These are phyloP conservation scores for Lepisosteus oculatus DNA, from an alignment of 2,113 vertebrate species.

Conservation along the genomic window DNA sequence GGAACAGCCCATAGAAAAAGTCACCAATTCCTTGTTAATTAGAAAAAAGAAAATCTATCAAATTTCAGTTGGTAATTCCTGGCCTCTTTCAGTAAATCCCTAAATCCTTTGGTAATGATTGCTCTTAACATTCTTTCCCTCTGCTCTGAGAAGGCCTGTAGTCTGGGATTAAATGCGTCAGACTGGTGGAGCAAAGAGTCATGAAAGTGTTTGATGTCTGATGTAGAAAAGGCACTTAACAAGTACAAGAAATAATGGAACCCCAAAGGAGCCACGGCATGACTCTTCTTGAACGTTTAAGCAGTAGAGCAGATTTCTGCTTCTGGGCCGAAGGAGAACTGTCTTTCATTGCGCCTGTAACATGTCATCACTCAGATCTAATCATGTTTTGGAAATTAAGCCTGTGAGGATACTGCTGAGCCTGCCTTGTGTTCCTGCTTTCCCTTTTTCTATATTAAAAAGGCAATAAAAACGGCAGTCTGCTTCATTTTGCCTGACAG, in stretches of 20 bases:
- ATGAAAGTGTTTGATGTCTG: constrained; percentile 30
- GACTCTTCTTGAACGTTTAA: constrained; percentile 36
- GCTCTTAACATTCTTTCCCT: constrained; percentile 31
- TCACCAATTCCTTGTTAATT: neutral
- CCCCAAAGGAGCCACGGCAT: constrained; percentile 8
- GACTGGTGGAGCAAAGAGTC: neutral
- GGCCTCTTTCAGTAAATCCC: constrained; percentile 19
- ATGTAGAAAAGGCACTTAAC: constrained; percentile 9
- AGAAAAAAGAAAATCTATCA: constrained; percentile 21
- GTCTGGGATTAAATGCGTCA: constrained; percentile 23
- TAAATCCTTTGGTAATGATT: constrained; percentile 32
- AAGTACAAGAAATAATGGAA: constrained; percentile 21
- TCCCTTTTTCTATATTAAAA: constrained; percentile 37
- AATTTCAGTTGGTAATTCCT: constrained; percentile 2
- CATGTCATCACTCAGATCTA: constrained; percentile 59
- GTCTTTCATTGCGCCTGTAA: constrained; percentile 46
- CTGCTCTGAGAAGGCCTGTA: constrained; percentile 27
- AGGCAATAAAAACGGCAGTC: constrained; percentile 27
- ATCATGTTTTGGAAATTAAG: constrained; percentile 64
- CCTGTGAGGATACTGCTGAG: constrained; percentile 55
- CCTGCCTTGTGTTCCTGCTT: constrained; percentile 38
- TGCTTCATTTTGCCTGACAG: constrained; percentile 28
- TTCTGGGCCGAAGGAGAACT: constrained; percentile 34
- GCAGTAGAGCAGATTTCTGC: constrained; percentile 29
- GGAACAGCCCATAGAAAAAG: no score